Conservation (phyloP, 2,797 vertebrate genomes). For the Enteromius unitaeniatus region DNA sequence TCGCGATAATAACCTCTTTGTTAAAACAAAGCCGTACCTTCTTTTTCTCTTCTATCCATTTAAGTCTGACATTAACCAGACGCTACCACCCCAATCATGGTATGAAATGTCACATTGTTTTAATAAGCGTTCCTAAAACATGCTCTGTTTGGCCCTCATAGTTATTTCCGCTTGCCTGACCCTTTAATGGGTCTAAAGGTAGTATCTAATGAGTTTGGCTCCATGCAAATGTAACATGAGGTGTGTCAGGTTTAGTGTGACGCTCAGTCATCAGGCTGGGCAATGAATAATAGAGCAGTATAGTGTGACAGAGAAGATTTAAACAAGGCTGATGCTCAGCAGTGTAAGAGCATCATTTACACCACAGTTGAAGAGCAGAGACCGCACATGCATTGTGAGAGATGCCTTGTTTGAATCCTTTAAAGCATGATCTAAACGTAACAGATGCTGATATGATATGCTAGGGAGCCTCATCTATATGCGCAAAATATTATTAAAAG, state of each 20-base stretch:
- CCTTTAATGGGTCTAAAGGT: slow-evolving; percentile 49
- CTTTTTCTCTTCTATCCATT: not conserved
- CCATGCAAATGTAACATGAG: slow-evolving; percentile 51
- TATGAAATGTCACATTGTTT: slow-evolving; percentile 51
- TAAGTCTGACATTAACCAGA: slow-evolving; percentile 6
- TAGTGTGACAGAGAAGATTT: slow-evolving; percentile 27
- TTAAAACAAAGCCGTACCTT: not conserved
- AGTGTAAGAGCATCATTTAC: slow-evolving; percentile 42
- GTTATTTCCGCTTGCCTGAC: slow-evolving; percentile 53
- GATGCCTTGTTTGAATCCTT: slow-evolving; percentile 7
- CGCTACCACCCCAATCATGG: not conserved
- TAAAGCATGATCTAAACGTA: slow-evolving; percentile 6
- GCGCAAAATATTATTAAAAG: not conserved
- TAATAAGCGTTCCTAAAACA: slow-evolving; percentile 46
- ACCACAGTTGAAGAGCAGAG: slow-evolving; percentile 26
- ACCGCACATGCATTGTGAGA: slow-evolving; percentile 12
- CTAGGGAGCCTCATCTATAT: slow-evolving; percentile 1
- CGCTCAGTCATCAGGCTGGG: slow-evolving; percentile 31
- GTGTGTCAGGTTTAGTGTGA: slow-evolving; percentile 45
- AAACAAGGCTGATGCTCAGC: slow-evolving; percentile 23
- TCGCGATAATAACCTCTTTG: not conserved
- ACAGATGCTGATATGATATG: not conserved
- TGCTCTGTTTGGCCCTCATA: slow-evolving; percentile 31
- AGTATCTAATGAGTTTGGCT: slow-evolving; percentile 57
- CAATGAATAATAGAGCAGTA: slow-evolving; percentile 44